A percentile compares a stretch with the other conserved stretches of the same genome.
Evolutionary conservation across 2,113 vertebrate genomes (phyloP).

Genomic region (Cryptomyrus ogoouensis): DNA sequence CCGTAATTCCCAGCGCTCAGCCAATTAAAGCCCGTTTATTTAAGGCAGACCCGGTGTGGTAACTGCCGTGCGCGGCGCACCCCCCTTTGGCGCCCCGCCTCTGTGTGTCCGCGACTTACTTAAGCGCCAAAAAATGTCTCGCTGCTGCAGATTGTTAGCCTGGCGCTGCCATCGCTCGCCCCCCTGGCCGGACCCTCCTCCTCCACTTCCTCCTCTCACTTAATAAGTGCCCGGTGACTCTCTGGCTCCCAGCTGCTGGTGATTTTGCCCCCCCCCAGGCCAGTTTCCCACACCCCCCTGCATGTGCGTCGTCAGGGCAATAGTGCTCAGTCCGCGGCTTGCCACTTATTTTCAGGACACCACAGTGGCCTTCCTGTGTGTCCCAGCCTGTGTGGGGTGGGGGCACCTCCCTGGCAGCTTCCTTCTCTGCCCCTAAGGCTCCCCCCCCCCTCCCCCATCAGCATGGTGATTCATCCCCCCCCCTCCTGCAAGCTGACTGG

Average conservation of each 20-base stretch:
- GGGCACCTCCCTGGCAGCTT: not conserved
- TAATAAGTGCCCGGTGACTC: not conserved
- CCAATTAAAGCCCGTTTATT: conserved; percentile 5
- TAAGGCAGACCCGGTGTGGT: not conserved
- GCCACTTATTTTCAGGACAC: not conserved
- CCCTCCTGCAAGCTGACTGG: conserved; percentile 9
- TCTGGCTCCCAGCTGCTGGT: not conserved
- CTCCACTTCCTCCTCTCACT: not conserved
- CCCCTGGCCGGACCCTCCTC: not conserved
- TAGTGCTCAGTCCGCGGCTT: not conserved
- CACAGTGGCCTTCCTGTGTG: not conserved
- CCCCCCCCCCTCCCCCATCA: not conserved
- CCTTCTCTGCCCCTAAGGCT: not conserved
- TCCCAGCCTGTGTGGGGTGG: not conserved
- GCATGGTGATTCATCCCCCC: not conserved
- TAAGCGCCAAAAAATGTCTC: not conserved
- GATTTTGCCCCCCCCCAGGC: not conserved
- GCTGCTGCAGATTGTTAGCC: too few relatives aligned
- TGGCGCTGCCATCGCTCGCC: not conserved
- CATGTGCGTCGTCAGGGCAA: not conserved
- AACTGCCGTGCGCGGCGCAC: not conserved
- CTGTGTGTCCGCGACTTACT: not conserved
- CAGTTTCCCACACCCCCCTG: not conserved
- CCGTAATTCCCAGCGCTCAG: not conserved
- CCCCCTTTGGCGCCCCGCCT: not conserved